Conservation (phyloP, 2,797 vertebrate genomes). For the Esox masquinongy region DNA sequence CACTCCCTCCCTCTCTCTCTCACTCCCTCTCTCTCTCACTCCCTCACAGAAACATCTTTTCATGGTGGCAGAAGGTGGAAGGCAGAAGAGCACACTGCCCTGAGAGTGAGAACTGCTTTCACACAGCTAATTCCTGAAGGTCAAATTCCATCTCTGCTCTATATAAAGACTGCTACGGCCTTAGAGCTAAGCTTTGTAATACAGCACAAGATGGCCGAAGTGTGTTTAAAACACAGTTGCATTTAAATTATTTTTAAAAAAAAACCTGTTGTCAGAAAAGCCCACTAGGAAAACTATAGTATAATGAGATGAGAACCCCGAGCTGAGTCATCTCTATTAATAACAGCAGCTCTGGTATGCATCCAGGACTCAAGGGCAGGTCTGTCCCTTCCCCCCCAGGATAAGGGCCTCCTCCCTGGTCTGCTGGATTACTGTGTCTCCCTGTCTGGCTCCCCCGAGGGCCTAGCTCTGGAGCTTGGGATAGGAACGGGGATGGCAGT, state of each 20-base stretch:
- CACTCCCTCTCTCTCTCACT: neutral
- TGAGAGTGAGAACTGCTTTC: conserved; percentile 25
- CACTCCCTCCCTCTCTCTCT: neutral
- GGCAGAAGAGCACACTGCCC: conserved; percentile 12
- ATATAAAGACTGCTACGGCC: conserved; percentile 56
- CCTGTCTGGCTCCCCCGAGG: conserved; percentile 32
- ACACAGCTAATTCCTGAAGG: conserved; percentile 43
- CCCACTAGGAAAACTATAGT: conserved; percentile 28
- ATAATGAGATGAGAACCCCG: conserved; percentile 43
- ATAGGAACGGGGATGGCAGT: conserved; percentile 38
- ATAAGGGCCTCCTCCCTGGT: conserved; percentile 23
- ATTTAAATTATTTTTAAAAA: conserved; percentile 31
- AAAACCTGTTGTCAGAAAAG: neutral
- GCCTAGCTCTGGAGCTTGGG: conserved; percentile 17
- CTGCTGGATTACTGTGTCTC: conserved; percentile 37
- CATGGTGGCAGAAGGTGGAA: conserved; percentile 20
- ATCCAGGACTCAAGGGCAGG: conserved; percentile 41
- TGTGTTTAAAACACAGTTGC: conserved; percentile 30
- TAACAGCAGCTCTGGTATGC: conserved; percentile 37
- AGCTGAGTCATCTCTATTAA: conserved; percentile 48
- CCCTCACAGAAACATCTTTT: conserved; percentile 6
- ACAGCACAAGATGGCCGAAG: conserved; percentile 23
- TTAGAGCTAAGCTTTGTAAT: conserved; percentile 44
- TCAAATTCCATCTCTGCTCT: conserved; percentile 48
- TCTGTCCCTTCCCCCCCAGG: conserved; percentile 23